A percentile compares a stretch with the other conserved stretches of the same genome.
Evolutionary conservation across 2,797 vertebrate species (phyloP).

Genomic region (Melanitta fusca): DNA sequence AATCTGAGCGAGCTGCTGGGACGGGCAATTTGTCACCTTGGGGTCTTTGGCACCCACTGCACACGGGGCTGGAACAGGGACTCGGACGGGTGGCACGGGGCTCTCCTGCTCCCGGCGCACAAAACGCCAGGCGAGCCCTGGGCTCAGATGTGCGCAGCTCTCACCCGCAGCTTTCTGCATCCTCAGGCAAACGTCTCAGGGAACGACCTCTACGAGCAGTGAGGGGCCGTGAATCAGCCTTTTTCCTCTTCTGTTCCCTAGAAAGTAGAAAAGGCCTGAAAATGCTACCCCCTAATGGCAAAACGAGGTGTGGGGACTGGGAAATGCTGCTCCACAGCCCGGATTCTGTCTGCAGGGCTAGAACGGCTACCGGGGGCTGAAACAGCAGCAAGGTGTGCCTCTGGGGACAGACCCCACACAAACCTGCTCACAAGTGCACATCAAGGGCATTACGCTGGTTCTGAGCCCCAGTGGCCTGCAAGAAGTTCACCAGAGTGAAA

Average conservation of each 20-base stretch:
- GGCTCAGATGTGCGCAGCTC: neutral
- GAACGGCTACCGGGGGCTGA: neutral
- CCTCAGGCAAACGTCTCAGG: neutral
- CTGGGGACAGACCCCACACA: neutral
- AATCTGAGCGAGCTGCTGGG: neutral
- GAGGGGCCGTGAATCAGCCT: neutral
- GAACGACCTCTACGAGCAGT: neutral
- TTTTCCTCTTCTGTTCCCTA: neutral
- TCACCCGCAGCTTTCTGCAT: neutral
- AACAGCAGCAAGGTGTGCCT: neutral
- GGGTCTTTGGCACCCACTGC: neutral
- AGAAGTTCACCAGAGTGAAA: neutral
- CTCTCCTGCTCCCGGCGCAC: neutral
- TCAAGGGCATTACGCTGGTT: fast-evolving
- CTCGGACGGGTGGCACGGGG: neutral
- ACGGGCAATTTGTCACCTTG: neutral
- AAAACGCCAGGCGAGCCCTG: neutral
- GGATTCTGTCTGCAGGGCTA: neutral
- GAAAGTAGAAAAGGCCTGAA: constrained; percentile 17
- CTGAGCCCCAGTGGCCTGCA: neutral
- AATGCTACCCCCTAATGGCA: constrained; percentile 40
- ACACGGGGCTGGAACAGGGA: neutral
- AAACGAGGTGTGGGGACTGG: neutral
- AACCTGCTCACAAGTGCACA: neutral
- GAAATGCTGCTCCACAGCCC: neutral